Evolutionary conservation across 2,888 invertebrate species (phyloP), one percentile per base, ranked within the genome.

Genomic region (Hydropsyche betteni): DNA sequence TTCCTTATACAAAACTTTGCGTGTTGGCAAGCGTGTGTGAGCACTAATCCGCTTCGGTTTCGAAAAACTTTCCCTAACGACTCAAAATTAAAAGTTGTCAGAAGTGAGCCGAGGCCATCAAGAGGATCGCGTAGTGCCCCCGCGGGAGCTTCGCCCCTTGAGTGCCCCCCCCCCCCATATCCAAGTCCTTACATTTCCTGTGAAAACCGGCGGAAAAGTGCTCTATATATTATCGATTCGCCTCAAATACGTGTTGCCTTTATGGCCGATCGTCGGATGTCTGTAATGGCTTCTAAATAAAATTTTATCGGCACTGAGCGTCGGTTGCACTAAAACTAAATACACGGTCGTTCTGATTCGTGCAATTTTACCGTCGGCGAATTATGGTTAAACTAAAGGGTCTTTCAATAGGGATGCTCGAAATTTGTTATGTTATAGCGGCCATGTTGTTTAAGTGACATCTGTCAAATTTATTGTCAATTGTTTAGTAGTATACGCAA

Each of bases 21-120:
- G 51, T 51, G n/a, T 44, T 44, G 1, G 6, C 44, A 44, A 10
- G 16, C 55, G 6, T 16, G 55, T 55, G 55, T 55, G 55, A 14
- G n/a, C 3, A n/a, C 16, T 55, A 55, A 55, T 55, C 55, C 16
- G 55, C 55, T 55, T 55, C 12, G 14, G 55, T 55, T 55, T 16
- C n/a, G n/a, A 14, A 16, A 55, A 55, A 55, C 14, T 55, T 36
- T 64, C 8, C 50, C 6, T 69, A 69, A 69, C 69, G 69, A 69
- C 50, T 50, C 69, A 51, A 69, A 69, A 69, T 69, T 69, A 69
- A 69, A 69, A 69, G 69, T 69, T 69, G 64, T 69, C 69, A 69
- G 61, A 58, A 36, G 14, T 33, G 38, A 72, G 61, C 33, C 44
- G 72, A 58, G 52, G 8, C 58, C 58, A 58, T 64, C 64, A 64